Evolutionary conservation across 2,113 vertebrate species (phyloP), one percentile per base, ranked within the genome.

Genomic region (Trematomus loennbergii): DNA sequence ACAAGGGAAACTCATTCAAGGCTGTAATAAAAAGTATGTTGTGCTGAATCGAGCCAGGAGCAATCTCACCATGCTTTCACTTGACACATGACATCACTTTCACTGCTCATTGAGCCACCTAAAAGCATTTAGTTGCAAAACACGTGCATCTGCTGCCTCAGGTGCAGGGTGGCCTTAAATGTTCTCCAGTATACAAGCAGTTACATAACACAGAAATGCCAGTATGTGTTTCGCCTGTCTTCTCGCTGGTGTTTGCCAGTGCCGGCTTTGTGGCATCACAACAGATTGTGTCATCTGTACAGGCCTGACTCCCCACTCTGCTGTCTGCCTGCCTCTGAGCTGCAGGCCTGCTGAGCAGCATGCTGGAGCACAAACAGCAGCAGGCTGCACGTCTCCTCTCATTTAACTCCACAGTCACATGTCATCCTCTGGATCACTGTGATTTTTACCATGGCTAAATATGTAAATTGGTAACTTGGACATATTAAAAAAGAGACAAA

Each of bases 141-240:
- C 33, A 72, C 5, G 20, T 59, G 61, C 65, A 54, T 61, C 72
- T 33, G 49, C 74, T 50, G 66, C 79, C 73, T 79, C 62, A 66
- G 64, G 85, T 85, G 46, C 57, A 65, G 17, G 11, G 1, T 65
- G 75, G 54, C 67, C 87, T 81, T 75, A 82, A 78, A 81, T 76
- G 50, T 80, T 73, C 67, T 67, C 65, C 53, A 74, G 63, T 48
- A 15, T 49, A 20, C 33, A 75, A 52, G 53, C 40, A 52, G 72
- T 88, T 87, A 70, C 77, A 64, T 83, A 82, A 85, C 71, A 73
- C 50, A 59, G 40, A 82, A 72, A 78, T 60, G 68, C 22, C 82
- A 79, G 55, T 25, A 50, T 73, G 64, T 49, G 62, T 54, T 18
- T 58, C 20, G 58, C 61, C 50, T 63, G 70, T 33, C 10, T 67